A percentile compares a stretch with the other conserved stretches of the same genome.
These are phyloP conservation scores for Gambelia wislizenii DNA, from an alignment of 2,797 vertebrate genomes.

Conservation along the genomic window DNA sequence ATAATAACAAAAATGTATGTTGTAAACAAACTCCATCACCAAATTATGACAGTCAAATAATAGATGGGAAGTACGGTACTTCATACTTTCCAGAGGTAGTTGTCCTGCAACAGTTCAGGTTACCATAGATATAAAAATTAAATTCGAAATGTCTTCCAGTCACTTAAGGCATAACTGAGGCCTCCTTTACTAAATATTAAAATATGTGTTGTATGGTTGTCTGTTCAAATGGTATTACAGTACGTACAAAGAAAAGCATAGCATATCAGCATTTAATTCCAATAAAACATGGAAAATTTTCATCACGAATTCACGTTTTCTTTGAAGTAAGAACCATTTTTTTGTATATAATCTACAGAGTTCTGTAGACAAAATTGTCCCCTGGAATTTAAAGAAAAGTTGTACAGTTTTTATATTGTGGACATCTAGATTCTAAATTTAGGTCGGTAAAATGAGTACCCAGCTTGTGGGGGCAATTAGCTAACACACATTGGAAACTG, in stretches of 20 bases:
- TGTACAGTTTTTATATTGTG: background rate
- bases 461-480: no score
- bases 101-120: background rate
- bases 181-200: background rate
- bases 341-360: background rate
- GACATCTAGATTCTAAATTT: conserved; percentile 6
- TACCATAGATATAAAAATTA: background rate
- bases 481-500: no score
- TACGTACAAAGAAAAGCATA: background rate
- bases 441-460: no score
- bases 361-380: background rate
- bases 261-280: background rate
- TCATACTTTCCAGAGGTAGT: background rate
- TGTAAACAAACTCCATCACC: background rate
- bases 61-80: background rate
- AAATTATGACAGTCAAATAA: background rate
- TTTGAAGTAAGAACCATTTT: background rate
- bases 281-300: background rate
- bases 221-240: background rate
- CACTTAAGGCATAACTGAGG: background rate
- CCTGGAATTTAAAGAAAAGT: background rate
- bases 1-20: conserved; percentile 24
- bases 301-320: background rate
- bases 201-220: background rate
- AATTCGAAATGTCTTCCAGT: background rate